Percentiles rank a stretch among this genome's conserved stretches.
Conservation (phyloP, 2,888 invertebrate species). For the Notocelia uddmanniana region DNA sequence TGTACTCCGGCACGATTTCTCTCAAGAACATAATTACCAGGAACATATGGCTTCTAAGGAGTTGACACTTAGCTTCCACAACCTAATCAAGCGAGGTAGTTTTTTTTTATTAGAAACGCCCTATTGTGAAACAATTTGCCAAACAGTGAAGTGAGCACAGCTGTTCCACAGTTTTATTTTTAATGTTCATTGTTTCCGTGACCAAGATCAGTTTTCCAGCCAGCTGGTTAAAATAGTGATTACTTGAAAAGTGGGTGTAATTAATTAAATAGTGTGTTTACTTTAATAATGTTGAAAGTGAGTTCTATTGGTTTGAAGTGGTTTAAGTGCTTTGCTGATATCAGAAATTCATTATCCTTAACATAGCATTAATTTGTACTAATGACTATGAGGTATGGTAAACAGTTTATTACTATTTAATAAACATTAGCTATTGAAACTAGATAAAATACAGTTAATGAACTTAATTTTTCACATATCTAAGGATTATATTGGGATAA, state of each 20-base stretch:
- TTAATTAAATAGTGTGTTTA: constrained; percentile 8
- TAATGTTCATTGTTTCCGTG: constrained; percentile 14
- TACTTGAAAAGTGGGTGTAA: constrained; percentile 4
- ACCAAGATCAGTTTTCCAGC: neutral
- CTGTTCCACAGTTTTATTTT: constrained; percentile 31
- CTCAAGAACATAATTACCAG: constrained; percentile 57
- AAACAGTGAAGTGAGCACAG: constrained; percentile 35
- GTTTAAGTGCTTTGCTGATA: constrained; percentile 40
- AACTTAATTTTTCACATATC: neutral
- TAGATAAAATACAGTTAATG: neutral
- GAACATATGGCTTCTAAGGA: constrained; percentile 78
- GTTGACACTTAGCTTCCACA: constrained; percentile 81
- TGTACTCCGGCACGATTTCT: constrained; percentile 57
- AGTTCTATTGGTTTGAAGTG: constrained; percentile 34
- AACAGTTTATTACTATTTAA: neutral
- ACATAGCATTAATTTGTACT: constrained; percentile 15
- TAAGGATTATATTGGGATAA: neutral
- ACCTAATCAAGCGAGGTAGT: constrained; percentile 81
- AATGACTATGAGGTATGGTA: constrained; percentile 17
- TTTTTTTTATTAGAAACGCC: constrained; percentile 49
- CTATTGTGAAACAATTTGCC: neutral
- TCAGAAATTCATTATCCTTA: constrained; percentile 21
- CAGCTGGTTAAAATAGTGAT: neutral
- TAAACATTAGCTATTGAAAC: too few relatives aligned
- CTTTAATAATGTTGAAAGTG: constrained; percentile 26